These are phyloP conservation scores for Trichonephila clavata DNA, from an alignment of 1,140 invertebrate species.

Conservation along the genomic window DNA sequence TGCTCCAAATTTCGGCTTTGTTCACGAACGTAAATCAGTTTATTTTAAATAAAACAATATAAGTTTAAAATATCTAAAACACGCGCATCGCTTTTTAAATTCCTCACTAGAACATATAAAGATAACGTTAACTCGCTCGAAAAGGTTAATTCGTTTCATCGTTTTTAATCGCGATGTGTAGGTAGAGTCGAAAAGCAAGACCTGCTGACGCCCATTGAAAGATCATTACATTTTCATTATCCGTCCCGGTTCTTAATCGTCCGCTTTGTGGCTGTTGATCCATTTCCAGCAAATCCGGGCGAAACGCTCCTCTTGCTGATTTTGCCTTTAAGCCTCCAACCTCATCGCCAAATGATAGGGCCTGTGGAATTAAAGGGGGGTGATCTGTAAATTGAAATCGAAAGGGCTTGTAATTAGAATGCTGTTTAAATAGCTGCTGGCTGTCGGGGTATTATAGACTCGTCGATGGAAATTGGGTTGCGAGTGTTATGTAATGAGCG, in stretches of 20 bases:
- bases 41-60: no score
- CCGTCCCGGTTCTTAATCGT: background rate
- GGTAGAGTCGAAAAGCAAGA: background rate
- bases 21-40: no score
- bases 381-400: constrained; percentile 10
- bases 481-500: no score
- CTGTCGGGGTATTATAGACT: background rate
- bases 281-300: constrained; percentile 22
- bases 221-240: constrained; percentile 32
- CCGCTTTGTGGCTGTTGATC: constrained; percentile 23
- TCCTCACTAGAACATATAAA: no score
- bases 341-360: background rate
- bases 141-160: background rate
- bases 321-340: constrained; percentile 1
- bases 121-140: background rate
- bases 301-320: background rate
- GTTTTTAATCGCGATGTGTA: background rate
- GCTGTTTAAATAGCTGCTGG: background rate
- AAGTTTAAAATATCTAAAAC: no score
- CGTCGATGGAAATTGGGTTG: background rate
- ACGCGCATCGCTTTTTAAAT: no score
- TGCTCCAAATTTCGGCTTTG: no score
- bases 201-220: constrained; percentile 13
- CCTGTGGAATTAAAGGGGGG: background rate
- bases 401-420: background rate